Evolutionary conservation across 2,113 vertebrate genomes (phyloP).

Genomic region (Panthera tigris): DNA sequence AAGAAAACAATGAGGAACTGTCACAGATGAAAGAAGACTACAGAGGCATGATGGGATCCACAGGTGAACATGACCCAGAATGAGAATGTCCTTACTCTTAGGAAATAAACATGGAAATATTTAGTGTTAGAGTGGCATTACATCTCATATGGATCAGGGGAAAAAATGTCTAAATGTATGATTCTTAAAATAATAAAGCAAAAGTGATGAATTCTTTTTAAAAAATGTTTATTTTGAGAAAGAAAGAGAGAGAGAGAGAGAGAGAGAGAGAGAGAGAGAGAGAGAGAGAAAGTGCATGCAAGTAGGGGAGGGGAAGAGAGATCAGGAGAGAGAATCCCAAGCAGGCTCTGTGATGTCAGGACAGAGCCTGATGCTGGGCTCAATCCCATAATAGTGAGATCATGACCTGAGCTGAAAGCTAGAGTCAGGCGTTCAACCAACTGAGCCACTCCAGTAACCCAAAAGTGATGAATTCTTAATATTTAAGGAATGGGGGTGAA

Average conservation of each 20-base stretch:
- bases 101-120: neutral
- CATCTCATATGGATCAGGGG: neutral
- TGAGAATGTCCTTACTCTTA: neutral
- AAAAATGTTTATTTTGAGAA: no score
- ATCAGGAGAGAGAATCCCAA: no score
- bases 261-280: no score
- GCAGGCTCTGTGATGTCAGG: no score
- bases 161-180: neutral
- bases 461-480: neutral
- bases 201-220: neutral
- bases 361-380: no score
- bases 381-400: no score
- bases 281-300: no score
- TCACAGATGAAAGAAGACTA: neutral
- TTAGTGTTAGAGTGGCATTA: neutral
- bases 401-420: no score
- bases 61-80: neutral
- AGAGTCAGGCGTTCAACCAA: no score
- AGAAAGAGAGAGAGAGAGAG: no score
- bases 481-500: neutral
- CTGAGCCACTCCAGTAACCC: no score
- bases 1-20: neutral
- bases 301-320: no score
- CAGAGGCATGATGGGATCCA: neutral
- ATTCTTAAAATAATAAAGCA: neutral